Conservation (phyloP, 2,113 vertebrate species). For the Dendrocopos noguchii region DNA sequence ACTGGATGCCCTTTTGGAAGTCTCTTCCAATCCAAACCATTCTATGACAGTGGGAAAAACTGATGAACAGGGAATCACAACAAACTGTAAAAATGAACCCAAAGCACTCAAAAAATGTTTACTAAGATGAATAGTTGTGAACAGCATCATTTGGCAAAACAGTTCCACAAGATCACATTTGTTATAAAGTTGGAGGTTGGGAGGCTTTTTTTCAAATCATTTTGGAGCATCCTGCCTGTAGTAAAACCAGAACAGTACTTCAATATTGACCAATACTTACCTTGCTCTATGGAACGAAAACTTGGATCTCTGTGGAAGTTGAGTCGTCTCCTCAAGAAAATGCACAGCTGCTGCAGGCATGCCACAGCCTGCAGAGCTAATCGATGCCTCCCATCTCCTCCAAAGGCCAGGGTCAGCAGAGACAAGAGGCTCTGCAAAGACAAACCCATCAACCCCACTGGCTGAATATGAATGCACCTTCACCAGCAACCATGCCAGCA, state of each 20-base stretch:
- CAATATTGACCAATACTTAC: conserved; percentile 63
- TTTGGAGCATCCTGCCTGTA: not conserved
- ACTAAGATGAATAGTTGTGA: not conserved
- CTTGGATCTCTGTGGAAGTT: conserved; percentile 92
- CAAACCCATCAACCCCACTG: not conserved
- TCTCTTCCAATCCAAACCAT: too few relatives aligned
- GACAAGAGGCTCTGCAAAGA: conserved; percentile 86
- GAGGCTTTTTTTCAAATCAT: not conserved
- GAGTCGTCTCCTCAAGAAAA: conserved; percentile 84
- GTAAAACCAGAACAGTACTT: not conserved
- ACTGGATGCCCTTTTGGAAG: too few relatives aligned
- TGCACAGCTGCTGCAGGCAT: conserved; percentile 89
- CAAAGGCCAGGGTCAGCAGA: conserved; percentile 83
- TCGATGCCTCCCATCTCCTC: conserved; percentile 79
- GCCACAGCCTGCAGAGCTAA: conserved; percentile 84
- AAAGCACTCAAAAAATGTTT: not conserved
- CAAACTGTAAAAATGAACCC: not conserved
- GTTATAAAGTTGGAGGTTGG: not conserved
- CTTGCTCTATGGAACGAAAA: conserved; percentile 89
- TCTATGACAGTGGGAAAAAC: not conserved
- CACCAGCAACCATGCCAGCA: not conserved
- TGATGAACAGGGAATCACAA: not conserved
- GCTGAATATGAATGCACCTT: not conserved
- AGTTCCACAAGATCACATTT: not conserved
- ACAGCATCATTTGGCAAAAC: not conserved